Conservation (phyloP, 1,140 invertebrate genomes). For the Aleiodes sp. region DNA sequence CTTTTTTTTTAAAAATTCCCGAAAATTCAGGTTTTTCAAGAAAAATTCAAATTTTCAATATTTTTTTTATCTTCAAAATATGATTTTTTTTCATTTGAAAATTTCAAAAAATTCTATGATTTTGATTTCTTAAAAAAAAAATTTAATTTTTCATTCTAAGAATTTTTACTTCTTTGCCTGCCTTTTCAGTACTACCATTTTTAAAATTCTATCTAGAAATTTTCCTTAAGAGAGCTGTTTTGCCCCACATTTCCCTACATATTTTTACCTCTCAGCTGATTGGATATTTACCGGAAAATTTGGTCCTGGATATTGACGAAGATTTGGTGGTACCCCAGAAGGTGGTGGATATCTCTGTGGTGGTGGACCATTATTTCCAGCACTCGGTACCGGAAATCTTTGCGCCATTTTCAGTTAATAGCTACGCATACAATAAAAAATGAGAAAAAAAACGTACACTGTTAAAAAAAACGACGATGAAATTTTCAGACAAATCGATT, state of each 20-base stretch:
- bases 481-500: no score
- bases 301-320: constrained; percentile 71
- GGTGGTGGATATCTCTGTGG: constrained; percentile 70
- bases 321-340: constrained; percentile 68
- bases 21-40: no score
- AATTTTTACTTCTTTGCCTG: no score
- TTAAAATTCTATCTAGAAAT: no score
- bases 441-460: background rate
- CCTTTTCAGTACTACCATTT: no score
- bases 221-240: constrained; percentile 11
- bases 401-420: constrained; percentile 67
- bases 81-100: no score
- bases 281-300: constrained; percentile 69
- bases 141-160: no score
- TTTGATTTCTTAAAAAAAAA: no score
- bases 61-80: no score
- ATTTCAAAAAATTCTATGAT: no score
- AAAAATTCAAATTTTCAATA: no score
- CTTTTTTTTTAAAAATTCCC: no score
- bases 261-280: background rate
- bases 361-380: constrained; percentile 68
- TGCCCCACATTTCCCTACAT: background rate
- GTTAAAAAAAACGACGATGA: background rate
- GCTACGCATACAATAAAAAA: background rate
- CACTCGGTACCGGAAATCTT: constrained; percentile 69